These are phyloP conservation scores for Cacatua alba DNA, from an alignment of 2,113 vertebrate species.

Conservation along the genomic window DNA sequence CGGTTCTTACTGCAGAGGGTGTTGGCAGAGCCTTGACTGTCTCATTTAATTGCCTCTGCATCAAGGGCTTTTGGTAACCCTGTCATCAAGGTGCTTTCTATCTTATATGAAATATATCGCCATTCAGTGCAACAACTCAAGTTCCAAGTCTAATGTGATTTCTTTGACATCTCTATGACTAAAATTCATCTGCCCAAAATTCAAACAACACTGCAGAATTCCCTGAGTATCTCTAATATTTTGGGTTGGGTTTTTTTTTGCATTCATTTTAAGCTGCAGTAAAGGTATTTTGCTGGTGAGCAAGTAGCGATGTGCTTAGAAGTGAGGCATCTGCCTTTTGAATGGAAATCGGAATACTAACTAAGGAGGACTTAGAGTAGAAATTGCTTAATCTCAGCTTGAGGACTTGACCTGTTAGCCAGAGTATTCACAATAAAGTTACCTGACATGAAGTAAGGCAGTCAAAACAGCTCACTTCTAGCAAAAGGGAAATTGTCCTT, in stretches of 20 bases:
- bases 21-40: slow-evolving; percentile 52
- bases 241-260: fast-evolving
- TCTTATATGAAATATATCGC: slow-evolving; percentile 34
- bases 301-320: not conserved
- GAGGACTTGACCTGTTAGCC: not conserved
- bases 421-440: not conserved
- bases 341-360: not conserved
- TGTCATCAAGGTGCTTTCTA: slow-evolving; percentile 42
- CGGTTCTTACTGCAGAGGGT: not conserved
- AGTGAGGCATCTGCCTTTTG: not conserved
- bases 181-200: slow-evolving; percentile 17
- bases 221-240: not conserved
- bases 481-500: not conserved
- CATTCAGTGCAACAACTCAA: slow-evolving; percentile 1
- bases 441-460: not conserved
- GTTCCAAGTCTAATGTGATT: slow-evolving; percentile 26
- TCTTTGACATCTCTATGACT: slow-evolving; percentile 32
- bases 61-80: slow-evolving; percentile 51
- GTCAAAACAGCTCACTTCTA: not conserved
- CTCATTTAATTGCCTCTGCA: slow-evolving; percentile 48
- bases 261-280: not conserved
- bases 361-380: not conserved
- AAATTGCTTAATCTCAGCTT: not conserved
- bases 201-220: not conserved
- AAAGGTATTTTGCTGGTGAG: not conserved